Conservation (phyloP, 2,113 vertebrate genomes). For the Dasyurus viverrinus region DNA sequence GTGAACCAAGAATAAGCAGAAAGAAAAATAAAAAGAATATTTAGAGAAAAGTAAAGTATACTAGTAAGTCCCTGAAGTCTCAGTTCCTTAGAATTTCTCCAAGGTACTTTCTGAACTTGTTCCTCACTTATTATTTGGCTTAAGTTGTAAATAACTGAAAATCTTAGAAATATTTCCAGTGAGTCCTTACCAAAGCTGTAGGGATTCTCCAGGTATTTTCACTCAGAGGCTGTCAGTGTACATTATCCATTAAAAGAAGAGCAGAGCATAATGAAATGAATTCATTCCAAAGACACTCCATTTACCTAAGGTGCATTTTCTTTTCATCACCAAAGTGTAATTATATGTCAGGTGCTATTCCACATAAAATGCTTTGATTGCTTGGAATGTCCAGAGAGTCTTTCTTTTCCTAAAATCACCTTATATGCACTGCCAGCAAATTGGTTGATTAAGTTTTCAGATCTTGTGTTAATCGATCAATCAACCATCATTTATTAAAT, state of each 20-base stretch:
- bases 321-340: slow-evolving; percentile 6
- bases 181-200: slow-evolving; percentile 26
- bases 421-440: neutral
- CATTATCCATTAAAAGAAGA: slow-evolving; percentile 38
- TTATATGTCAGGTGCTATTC: slow-evolving; percentile 32
- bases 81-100: slow-evolving; percentile 47
- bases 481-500: neutral
- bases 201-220: slow-evolving; percentile 39
- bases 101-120: slow-evolving; percentile 18
- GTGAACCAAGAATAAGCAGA: neutral
- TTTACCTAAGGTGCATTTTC: slow-evolving; percentile 21
- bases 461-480: neutral
- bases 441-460: neutral
- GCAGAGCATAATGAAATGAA: slow-evolving; percentile 32
- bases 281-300: neutral
- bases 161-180: neutral
- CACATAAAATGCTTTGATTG: slow-evolving; percentile 30
- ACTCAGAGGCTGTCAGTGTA: slow-evolving; percentile 8
- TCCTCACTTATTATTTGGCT: slow-evolving; percentile 8
- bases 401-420: neutral
- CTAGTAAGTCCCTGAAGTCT: neutral
- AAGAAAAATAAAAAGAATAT: slow-evolving; percentile 5
- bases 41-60: slow-evolving; percentile 42
- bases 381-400: slow-evolving; percentile 16
- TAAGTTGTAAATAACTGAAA: slow-evolving; percentile 42